Base-by-base conservation (phyloP, 2,797 vertebrate species). In the Sebastes steindachneri region DNA sequence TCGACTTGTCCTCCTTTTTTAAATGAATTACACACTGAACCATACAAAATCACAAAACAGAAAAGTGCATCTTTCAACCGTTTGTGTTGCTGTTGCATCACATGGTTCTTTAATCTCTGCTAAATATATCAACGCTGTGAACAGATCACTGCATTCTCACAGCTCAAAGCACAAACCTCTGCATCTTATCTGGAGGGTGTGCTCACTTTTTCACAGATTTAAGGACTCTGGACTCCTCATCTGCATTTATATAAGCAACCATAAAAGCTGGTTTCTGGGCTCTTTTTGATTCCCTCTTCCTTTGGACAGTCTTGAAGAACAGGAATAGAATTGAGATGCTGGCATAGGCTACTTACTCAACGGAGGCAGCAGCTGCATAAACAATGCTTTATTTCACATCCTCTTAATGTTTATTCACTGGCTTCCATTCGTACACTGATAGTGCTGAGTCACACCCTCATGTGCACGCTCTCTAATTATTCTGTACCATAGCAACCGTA, bases 401-500 rank as follows among this genome's bases (percentile, higher is more conserved):
- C 89, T 92, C 93, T 93, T 92, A 91, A 92, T 89, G 81, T 92
- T 92, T 92, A 93, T 94, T 95, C 93, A 92, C 92, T 86, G 85
- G 82, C 82, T 93, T 75, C 80, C 82, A 80, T 92, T 92, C 78
- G 87, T 90, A 90, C 86, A 90, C 88, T 86, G 88, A 92, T 92
- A 92, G 87, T 91, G 89, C 93, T 94, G 94, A 94, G 91, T 95
- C 95, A 96, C 93, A 94, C 91, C 83, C 88, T 93, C 79, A 60
- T 88, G 89, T 91, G 87, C 85, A 87, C 72, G 74, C 86, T 86
- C 74, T 82, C 91, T 95, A 95, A 96, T 95, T 95, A 94, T 93
- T 89, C 90, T 78, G 87, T 86, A 69, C 91, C 93, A 95, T 95
- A 91, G 94, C 92, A 95, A 96, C 95, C 35, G 90, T 94, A 94